Conservation (phyloP, 2,888 invertebrate genomes). For the Heteropelma amictum region DNA sequence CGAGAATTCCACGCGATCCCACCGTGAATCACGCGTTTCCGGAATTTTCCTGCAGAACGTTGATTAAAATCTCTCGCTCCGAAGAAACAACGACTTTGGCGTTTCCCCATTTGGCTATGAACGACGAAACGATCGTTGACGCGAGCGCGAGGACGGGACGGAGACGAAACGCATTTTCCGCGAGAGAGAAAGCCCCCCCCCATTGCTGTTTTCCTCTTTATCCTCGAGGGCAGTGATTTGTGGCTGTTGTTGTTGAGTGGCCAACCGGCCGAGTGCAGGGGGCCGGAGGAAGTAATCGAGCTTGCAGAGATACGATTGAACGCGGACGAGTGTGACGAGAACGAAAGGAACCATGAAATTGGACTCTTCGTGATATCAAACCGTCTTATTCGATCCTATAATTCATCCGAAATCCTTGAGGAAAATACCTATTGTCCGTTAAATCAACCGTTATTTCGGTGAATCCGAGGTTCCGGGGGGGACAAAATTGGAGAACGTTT, state of each 20-base stretch:
- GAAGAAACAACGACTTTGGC: no score
- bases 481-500: neutral
- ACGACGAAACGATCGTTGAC: no score
- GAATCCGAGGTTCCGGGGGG: neutral
- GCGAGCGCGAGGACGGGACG: no score
- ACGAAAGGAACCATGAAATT: slow-evolving; percentile 57
- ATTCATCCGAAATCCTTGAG: slow-evolving; percentile 17
- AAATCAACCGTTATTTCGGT: slow-evolving; percentile 34
- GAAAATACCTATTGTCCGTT: slow-evolving; percentile 16
- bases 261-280: no score
- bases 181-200: slow-evolving; percentile 13
- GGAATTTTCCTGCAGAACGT: no score
- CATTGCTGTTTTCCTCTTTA: slow-evolving; percentile 8
- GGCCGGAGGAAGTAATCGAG: slow-evolving; percentile 30
- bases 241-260: slow-evolving; percentile 12
- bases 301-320: slow-evolving; percentile 42
- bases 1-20: no score
- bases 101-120: no score
- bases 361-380: slow-evolving; percentile 37
- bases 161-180: no score
- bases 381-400: slow-evolving; percentile 1
- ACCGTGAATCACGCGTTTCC: no score
- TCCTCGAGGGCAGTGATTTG: slow-evolving; percentile 36
- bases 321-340: slow-evolving; percentile 40
- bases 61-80: no score